A percentile compares a stretch with the other conserved stretches of the same genome.
phyloP scores from a whole-genome alignment of 2,113 vertebrate species.

The cattle (Bos taurus) region ARS-UCD2.0 NC_037333.1:55914001-55914500 shows the following conservation, averaged over 20 bases:
- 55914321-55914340: neutral
- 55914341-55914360: neutral
- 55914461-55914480: neutral
- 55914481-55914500: neutral
- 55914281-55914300: neutral
- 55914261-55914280: neutral
- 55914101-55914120: neutral
- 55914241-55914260: neutral
- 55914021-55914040: neutral
- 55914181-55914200: neutral
- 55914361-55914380: neutral
- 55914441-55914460: neutral
- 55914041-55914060: neutral
- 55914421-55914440: neutral
- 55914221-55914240: neutral
- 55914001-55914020: neutral
- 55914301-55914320: neutral
- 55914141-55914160: neutral
- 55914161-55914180: neutral
- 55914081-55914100: neutral
- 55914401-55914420: neutral
- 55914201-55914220: neutral
- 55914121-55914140: neutral
- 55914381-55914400: neutral
- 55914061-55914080: neutral